phyloP scores from a whole-genome alignment of 1,140 invertebrate species.

The Tachypleus tridentatus region DNA sequence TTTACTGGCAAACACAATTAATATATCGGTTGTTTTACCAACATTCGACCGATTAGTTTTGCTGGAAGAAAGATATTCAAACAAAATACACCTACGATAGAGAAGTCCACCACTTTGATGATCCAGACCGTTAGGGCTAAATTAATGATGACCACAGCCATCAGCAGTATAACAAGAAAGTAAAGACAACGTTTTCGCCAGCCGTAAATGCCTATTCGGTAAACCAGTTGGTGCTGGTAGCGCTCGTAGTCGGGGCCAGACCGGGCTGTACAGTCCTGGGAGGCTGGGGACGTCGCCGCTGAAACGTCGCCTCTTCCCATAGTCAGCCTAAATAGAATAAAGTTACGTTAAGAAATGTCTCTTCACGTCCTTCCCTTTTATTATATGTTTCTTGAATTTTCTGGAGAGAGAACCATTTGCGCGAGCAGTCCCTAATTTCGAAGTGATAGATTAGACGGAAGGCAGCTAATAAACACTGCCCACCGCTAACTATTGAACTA shows the following conservation, averaged over 20 bases:
- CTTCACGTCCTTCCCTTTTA: too few relatives aligned
- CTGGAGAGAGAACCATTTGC: too few relatives aligned
- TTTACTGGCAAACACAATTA: not conserved
- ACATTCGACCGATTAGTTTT: not conserved
- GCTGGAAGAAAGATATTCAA: not conserved
- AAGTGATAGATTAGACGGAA: too few relatives aligned
- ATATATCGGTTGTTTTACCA: not conserved
- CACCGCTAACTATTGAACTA: too few relatives aligned
- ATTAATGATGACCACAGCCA: constrained; percentile 80
- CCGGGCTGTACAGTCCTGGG: too few relatives aligned
- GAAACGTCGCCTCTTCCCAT: too few relatives aligned
- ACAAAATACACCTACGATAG: constrained; percentile 57
- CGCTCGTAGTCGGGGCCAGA: not conserved
- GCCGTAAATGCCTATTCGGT: constrained; percentile 72
- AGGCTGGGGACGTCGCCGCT: too few relatives aligned
- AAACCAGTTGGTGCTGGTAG: constrained; percentile 13
- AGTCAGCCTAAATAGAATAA: too few relatives aligned
- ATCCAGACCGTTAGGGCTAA: constrained; percentile 92
- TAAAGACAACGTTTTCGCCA: constrained; percentile 90
- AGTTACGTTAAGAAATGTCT: too few relatives aligned
- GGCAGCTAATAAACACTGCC: too few relatives aligned
- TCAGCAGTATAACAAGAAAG: constrained; percentile 61
- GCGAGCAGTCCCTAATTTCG: too few relatives aligned
- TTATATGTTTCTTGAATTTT: too few relatives aligned
- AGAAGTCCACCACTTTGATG: constrained; percentile 83